These are phyloP conservation scores for Synergus laeviventris DNA, from an alignment of 2,888 invertebrate species.

Conservation along the genomic window DNA sequence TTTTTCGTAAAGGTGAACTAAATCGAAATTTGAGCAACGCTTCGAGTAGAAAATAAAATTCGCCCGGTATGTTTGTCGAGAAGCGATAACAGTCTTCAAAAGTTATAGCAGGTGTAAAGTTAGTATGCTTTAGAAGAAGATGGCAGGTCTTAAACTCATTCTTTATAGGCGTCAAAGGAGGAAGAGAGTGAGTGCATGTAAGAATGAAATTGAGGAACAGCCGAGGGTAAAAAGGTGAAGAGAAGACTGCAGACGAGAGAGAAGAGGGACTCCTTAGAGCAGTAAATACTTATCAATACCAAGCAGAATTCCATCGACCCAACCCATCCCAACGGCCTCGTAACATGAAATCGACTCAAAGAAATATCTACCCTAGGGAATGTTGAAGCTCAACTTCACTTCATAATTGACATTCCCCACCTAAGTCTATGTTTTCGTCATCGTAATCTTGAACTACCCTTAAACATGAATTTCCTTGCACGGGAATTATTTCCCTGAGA, in stretches of 20 bases:
- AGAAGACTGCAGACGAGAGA: slow-evolving; percentile 29
- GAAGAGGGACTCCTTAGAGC: slow-evolving; percentile 48
- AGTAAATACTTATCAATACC: slow-evolving; percentile 65
- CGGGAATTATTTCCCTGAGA: background rate
- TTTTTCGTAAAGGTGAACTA: background rate
- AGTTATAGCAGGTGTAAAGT: slow-evolving; percentile 57
- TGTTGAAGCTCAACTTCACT: slow-evolving; percentile 20
- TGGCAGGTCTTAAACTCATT: slow-evolving; percentile 6
- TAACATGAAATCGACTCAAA: slow-evolving; percentile 58
- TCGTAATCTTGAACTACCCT: slow-evolving; percentile 8
- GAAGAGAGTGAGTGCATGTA: slow-evolving; percentile 38
- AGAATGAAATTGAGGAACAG: slow-evolving; percentile 44
- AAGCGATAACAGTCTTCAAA: slow-evolving; percentile 54
- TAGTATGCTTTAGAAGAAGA: slow-evolving; percentile 49
- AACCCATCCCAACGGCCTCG: slow-evolving; percentile 46
- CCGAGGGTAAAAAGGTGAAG: background rate
- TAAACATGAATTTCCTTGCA: background rate
- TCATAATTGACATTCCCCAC: slow-evolving; percentile 35
- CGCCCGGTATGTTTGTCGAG: slow-evolving; percentile 16
- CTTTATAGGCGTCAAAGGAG: slow-evolving; percentile 45
- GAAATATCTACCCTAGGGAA: slow-evolving; percentile 38
- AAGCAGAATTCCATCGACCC: slow-evolving; percentile 56
- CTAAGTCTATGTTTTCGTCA: slow-evolving; percentile 5
- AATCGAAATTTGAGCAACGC: slow-evolving; percentile 13
- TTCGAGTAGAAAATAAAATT: background rate